These are phyloP conservation scores for Chymomyza caudatula DNA, from an alignment of 2,888 invertebrate species.

Conservation along the genomic window DNA sequence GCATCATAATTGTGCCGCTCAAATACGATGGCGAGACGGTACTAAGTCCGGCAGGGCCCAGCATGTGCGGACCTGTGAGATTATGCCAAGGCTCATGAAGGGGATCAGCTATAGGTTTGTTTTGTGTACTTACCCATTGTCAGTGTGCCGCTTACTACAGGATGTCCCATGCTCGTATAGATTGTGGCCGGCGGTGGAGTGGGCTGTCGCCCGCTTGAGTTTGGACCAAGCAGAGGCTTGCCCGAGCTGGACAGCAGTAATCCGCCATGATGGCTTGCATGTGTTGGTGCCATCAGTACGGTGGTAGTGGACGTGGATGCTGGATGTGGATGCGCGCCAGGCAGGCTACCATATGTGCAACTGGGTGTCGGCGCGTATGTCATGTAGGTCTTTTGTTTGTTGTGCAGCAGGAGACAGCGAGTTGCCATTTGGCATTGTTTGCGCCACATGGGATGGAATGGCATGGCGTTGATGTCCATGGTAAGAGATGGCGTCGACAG, in stretches of 20 bases:
- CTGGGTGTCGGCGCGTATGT: conserved; percentile 76
- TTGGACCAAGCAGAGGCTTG: conserved; percentile 33
- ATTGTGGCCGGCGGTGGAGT: conserved; percentile 69
- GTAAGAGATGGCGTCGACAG: conserved; percentile 11
- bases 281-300: conserved; percentile 72
- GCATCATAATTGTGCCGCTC: conserved; percentile 73
- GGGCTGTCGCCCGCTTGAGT: conserved; percentile 47
- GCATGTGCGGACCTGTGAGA: conserved; percentile 66
- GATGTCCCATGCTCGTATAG: conserved; percentile 70
- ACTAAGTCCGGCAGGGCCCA: conserved; percentile 63
- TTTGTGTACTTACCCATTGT: conserved; percentile 67
- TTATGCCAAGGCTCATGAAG: conserved; percentile 2
- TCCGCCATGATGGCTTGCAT: conserved; percentile 54
- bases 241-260: conserved; percentile 51
- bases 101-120: neutral
- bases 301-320: conserved; percentile 71
- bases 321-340: conserved; percentile 53
- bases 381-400: conserved; percentile 72
- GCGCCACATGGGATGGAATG: conserved; percentile 22
- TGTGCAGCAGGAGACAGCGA: neutral
- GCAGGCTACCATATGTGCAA: conserved; percentile 73
- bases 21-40: conserved; percentile 73
- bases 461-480: conserved; percentile 39
- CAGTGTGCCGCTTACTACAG: conserved; percentile 68
- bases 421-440: neutral